Evolutionary conservation across 2,113 vertebrate genomes (phyloP).

Genomic region (Romanogobio albipinnatus): DNA sequence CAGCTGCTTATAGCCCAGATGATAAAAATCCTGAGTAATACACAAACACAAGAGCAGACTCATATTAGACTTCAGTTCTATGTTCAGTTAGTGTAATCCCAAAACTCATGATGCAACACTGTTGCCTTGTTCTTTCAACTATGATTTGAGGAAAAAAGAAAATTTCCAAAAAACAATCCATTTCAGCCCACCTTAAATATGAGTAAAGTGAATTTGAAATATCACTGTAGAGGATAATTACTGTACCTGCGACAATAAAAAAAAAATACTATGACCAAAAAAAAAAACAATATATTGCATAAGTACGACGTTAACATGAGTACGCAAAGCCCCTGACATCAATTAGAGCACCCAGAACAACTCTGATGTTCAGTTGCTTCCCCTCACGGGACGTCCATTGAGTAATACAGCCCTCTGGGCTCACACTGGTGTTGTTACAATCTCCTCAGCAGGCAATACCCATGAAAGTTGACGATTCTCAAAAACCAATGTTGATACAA

Average conservation of each 20-base stretch:
- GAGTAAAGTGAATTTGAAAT: neutral
- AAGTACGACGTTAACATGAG: neutral
- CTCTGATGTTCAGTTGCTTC: neutral
- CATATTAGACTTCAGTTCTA: neutral
- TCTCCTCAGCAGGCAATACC: neutral
- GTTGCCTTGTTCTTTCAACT: neutral
- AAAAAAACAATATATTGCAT: neutral
- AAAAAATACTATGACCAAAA: neutral
- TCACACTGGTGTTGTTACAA: neutral
- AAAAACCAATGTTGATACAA: neutral
- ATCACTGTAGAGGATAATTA: neutral
- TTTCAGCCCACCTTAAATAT: neutral
- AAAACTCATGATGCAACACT: neutral
- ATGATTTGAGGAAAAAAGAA: neutral
- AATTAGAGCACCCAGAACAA: conserved; percentile 37
- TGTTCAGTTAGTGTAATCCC: neutral
- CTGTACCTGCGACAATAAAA: neutral
- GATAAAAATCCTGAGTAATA: conserved; percentile 86
- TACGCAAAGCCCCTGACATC: neutral
- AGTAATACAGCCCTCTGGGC: neutral
- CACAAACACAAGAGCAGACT: neutral
- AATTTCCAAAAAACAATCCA: neutral
- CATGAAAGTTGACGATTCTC: neutral
- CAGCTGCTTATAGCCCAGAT: conserved; percentile 98
- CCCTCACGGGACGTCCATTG: neutral